Conservation (phyloP, 2,113 vertebrate species). For the Spermophilus dauricus region DNA sequence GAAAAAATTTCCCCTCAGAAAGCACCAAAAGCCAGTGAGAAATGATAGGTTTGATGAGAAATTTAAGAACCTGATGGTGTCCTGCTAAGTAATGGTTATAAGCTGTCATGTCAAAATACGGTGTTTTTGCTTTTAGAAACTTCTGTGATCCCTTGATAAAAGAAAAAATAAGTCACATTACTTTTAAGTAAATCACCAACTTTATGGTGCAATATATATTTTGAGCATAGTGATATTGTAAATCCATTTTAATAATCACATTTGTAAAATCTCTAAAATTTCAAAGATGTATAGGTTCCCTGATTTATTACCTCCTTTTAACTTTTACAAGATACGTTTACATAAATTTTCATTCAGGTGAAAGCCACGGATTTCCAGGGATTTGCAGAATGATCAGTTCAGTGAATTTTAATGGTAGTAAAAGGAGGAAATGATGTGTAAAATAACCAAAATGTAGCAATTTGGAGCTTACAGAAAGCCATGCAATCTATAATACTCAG, state of each 20-base stretch:
- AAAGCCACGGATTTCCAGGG: not conserved
- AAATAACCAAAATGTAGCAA: constrained; percentile 47
- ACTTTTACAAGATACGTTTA: not conserved
- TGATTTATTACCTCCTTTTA: constrained; percentile 1
- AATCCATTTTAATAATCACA: constrained; percentile 56
- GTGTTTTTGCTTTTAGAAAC: constrained; percentile 2
- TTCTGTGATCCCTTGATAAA: constrained; percentile 50
- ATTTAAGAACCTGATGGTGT: not conserved
- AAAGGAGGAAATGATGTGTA: constrained; percentile 37
- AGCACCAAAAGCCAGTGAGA: constrained; percentile 25
- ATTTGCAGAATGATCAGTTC: constrained; percentile 22
- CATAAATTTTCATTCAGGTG: not conserved
- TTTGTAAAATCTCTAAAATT: constrained; percentile 6
- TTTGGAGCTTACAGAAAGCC: constrained; percentile 31
- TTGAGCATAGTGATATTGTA: not conserved
- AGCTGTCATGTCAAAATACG: not conserved
- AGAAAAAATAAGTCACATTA: constrained; percentile 17
- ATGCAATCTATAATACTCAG: not conserved
- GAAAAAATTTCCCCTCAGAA: constrained; percentile 8
- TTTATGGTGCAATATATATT: constrained; percentile 14
- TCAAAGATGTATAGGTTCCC: not conserved
- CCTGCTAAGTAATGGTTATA: not conserved
- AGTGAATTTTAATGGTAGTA: not conserved
- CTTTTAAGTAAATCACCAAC: constrained; percentile 22
- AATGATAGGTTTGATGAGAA: constrained; percentile 35